Percentiles rank a stretch among this genome's conserved stretches.
Evolutionary conservation across 1,140 invertebrate species (phyloP).

Genomic region (Drosophila albomicans): DNA sequence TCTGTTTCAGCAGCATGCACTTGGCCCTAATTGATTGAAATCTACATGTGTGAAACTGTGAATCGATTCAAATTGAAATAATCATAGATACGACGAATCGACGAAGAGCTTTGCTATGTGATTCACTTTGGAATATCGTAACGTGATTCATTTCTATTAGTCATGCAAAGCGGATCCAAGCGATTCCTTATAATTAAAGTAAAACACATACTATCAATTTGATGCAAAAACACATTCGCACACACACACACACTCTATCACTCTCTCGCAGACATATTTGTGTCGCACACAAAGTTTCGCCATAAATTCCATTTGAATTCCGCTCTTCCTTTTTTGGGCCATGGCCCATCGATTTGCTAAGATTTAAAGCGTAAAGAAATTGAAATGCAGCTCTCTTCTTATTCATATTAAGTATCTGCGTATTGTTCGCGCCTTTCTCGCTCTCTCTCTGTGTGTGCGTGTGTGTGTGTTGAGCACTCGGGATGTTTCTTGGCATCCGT

Average conservation of each 20-base stretch:
- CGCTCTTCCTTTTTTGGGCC: constrained; percentile 46
- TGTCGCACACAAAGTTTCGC: constrained; percentile 47
- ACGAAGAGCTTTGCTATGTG: not conserved
- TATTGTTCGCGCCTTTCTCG: constrained; percentile 10
- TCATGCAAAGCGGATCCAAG: constrained; percentile 28
- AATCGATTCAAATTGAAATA: not conserved
- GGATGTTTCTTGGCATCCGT: constrained; percentile 28
- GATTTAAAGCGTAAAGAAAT: constrained; percentile 57
- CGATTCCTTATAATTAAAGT: constrained; percentile 41
- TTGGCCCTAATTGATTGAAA: constrained; percentile 16
- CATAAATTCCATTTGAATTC: constrained; percentile 56
- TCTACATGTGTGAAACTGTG: constrained; percentile 6
- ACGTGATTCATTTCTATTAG: constrained; percentile 30
- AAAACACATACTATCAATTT: constrained; percentile 24
- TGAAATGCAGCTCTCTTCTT: constrained; percentile 40
- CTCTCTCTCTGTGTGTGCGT: not conserved
- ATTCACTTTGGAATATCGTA: constrained; percentile 14
- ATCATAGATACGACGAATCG: not conserved
- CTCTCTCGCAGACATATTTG: constrained; percentile 24
- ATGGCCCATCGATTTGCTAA: constrained; percentile 53
- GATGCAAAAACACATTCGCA: not conserved
- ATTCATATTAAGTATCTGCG: constrained; percentile 50
- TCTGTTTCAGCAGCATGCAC: not conserved
- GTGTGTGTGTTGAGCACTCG: constrained; percentile 21
- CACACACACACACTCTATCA: not conserved